Base-by-base conservation (phyloP, 1,140 invertebrate genomes). In the Chrysopa pallens region DNA sequence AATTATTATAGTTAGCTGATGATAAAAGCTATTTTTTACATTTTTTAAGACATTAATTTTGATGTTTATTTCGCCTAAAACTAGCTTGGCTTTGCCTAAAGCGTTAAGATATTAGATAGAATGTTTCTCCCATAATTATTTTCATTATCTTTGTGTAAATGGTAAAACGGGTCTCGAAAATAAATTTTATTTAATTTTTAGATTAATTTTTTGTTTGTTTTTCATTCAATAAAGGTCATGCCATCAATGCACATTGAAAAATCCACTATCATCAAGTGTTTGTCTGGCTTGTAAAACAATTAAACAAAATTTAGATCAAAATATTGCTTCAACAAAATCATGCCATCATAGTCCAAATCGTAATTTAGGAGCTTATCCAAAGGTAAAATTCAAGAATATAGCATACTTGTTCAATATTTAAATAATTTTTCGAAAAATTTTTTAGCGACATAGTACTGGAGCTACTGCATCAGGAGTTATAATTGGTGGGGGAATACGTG, bases 161-260 rank as follows among this genome's bases (percentile, higher is more conserved):
- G 2, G 2, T 23, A 23, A 23, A 23, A 23, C 17, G 17, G 17
- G 17, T 5, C 17, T 23, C 5, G 5, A 23, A 23, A 23, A 23
- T 23, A 23, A 23, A 23, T 23, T 23, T 5, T 3, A 5, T 3
- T 5, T 23, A 2, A 23, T 3, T 3, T 23, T 23, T 23, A 23
- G 5, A 23, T 23, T 23, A 23, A 23, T 23, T 23, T 23, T 23
- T 2, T 33, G 6, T 7, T 31, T 31, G 6, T 7, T 31, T 31
- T 31, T 7, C 11, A 33, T 23, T 6, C 14, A 6, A 48, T 49
- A n/a, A 48, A 64, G 62, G 80, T 77, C 63, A 52, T 81, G 69
- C 60, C 70, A 51, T 52, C 77, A 70, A 14, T 93, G 88, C 52
- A 93, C 88, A 0, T 60, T 93, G 6, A 79, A 84, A 48, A 93